phyloP scores from a whole-genome alignment of 2,888 invertebrate species.

The Protonemura montana region DNA sequence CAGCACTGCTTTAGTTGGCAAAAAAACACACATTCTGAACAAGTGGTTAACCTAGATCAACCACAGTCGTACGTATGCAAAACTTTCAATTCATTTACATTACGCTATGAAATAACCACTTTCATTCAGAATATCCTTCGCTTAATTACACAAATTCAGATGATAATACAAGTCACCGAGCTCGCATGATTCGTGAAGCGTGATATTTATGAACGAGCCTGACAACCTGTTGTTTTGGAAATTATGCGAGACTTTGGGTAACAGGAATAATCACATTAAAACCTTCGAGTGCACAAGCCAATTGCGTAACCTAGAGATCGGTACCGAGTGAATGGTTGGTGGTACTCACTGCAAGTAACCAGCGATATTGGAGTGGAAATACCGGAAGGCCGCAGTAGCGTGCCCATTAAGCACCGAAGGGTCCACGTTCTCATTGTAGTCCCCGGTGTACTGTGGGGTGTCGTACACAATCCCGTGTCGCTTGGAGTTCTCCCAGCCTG shows the following conservation, averaged over 20 bases:
- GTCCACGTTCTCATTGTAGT: conserved; percentile 71
- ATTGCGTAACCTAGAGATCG: too few relatives aligned
- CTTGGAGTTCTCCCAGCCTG: conserved; percentile 68
- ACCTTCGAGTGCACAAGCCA: too few relatives aligned
- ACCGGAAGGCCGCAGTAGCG: conserved; percentile 76
- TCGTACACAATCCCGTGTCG: conserved; percentile 70
- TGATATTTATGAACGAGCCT: too few relatives aligned
- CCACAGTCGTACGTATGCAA: conserved; percentile 51
- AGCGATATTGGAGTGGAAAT: conserved; percentile 75
- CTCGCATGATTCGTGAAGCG: too few relatives aligned
- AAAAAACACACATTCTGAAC: too few relatives aligned
- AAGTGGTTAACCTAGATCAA: conserved; percentile 41
- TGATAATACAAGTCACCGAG: too few relatives aligned
- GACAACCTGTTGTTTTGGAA: neutral
- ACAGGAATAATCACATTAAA: too few relatives aligned
- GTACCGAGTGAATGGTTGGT: neutral
- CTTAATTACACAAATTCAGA: too few relatives aligned
- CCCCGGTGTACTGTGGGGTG: conserved; percentile 68
- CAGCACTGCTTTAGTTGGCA: too few relatives aligned
- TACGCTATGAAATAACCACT: neutral
- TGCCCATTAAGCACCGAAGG: conserved; percentile 74
- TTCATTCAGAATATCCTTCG: neutral
- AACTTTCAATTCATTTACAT: conserved; percentile 42
- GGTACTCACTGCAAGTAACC: conserved; percentile 72
- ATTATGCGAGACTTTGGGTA: neutral